Conservation (phyloP, 2,888 invertebrate genomes). For the Ephialtes manifestator region DNA sequence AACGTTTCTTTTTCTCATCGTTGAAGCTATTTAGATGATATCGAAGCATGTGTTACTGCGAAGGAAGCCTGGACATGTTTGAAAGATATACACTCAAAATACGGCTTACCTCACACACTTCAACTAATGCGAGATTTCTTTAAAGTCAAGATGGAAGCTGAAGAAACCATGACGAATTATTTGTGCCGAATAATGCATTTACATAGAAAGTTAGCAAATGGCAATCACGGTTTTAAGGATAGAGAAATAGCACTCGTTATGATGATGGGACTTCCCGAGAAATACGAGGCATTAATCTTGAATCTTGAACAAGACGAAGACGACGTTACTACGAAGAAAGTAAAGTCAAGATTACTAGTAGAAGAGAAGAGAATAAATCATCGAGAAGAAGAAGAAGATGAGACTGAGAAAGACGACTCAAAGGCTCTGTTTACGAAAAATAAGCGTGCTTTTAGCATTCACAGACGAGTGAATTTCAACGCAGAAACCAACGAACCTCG, state of each 20-base stretch:
- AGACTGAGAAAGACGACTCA: not conserved
- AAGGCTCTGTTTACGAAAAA: slow-evolving; percentile 14
- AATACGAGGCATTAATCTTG: slow-evolving; percentile 18
- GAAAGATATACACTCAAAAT: slow-evolving; percentile 18
- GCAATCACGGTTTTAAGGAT: slow-evolving; percentile 11
- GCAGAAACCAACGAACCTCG: not conserved
- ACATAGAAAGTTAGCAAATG: not conserved
- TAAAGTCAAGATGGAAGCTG: slow-evolving; percentile 1
- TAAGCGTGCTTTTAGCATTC: not conserved
- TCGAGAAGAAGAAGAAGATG: slow-evolving; percentile 13
- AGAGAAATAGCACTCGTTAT: slow-evolving; percentile 34
- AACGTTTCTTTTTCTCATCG: slow-evolving; percentile 24
- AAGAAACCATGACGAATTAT: slow-evolving; percentile 14
- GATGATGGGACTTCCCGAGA: slow-evolving; percentile 13
- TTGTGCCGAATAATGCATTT: slow-evolving; percentile 4
- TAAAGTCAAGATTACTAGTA: slow-evolving; percentile 20
- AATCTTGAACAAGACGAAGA: slow-evolving; percentile 37
- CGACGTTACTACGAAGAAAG: slow-evolving; percentile 22
- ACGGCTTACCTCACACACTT: slow-evolving; percentile 21
- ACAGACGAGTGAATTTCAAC: not conserved
- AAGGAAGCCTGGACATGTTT: slow-evolving; percentile 26
- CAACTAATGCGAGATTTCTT: slow-evolving; percentile 30
- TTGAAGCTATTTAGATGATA: slow-evolving; percentile 10
- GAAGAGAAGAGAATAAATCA: slow-evolving; percentile 28
- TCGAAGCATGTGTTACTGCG: slow-evolving; percentile 15